Percentiles rank a stretch among this genome's conserved stretches.
Conservation (phyloP, 2,113 vertebrate genomes). For the Dendrocopos noguchii region DNA sequence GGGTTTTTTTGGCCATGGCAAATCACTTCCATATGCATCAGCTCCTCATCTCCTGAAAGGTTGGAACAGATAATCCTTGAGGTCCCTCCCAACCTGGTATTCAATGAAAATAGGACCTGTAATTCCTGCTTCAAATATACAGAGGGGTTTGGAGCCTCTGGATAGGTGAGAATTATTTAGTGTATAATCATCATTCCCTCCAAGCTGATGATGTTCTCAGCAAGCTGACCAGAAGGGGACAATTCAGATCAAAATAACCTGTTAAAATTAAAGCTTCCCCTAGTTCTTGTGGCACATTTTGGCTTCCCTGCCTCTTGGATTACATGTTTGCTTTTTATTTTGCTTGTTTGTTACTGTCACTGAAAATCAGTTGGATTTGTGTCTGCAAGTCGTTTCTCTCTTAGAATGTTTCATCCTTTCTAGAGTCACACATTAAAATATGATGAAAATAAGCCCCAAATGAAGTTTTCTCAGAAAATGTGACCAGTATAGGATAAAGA, state of each 20-base stretch:
- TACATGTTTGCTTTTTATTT: neutral
- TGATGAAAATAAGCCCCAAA: neutral
- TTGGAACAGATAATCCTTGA: too few species aligned
- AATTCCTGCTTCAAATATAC: neutral
- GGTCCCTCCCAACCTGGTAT: too few species aligned
- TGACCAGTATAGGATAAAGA: neutral
- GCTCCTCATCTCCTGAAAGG: neutral
- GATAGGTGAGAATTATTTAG: neutral
- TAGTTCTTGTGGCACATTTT: neutral
- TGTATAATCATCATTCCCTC: fast-evolving
- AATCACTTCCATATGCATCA: neutral
- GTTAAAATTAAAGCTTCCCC: neutral
- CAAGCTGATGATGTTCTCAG: neutral
- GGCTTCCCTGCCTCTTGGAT: neutral
- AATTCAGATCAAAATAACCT: neutral
- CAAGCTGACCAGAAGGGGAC: neutral
- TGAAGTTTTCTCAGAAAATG: neutral
- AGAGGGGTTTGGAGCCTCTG: neutral
- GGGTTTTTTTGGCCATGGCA: neutral
- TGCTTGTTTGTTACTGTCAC: neutral
- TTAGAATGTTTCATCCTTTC: neutral
- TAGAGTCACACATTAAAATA: neutral
- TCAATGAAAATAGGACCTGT: neutral
- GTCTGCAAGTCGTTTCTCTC: neutral
- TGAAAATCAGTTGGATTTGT: neutral